phyloP scores from a whole-genome alignment of 2,888 invertebrate species.

The Globia sparganii region DNA sequence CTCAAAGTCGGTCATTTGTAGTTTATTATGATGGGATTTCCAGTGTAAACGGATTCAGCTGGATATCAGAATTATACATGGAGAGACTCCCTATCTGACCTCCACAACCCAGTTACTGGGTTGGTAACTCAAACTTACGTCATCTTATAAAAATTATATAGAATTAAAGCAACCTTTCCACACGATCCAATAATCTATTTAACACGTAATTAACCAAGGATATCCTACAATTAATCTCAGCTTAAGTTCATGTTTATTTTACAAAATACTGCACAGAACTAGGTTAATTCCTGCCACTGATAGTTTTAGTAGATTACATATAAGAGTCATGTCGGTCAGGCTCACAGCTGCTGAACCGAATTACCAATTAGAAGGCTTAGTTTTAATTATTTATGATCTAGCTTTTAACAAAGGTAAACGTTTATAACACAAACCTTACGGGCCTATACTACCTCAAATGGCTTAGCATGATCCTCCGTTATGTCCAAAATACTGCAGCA shows the following conservation, averaged over 20 bases:
- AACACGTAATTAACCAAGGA: slow-evolving; percentile 13
- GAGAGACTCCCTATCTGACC: not conserved
- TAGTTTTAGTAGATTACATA: slow-evolving; percentile 19
- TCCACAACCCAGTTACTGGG: not conserved
- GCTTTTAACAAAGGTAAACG: not conserved
- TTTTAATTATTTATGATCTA: slow-evolving; percentile 7
- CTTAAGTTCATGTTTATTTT: slow-evolving; percentile 18
- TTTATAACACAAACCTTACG: not conserved
- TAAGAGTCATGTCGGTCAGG: not conserved
- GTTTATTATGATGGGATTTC: too few relatives aligned
- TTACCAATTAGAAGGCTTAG: not conserved
- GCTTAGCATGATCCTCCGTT: too few relatives aligned
- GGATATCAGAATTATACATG: not conserved
- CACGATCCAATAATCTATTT: not conserved
- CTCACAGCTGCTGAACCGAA: slow-evolving; percentile 21
- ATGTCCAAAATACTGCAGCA: too few relatives aligned
- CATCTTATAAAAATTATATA: not conserved
- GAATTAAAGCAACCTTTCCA: not conserved
- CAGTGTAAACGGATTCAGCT: too few relatives aligned
- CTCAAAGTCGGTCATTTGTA: too few relatives aligned
- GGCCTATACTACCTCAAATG: too few relatives aligned
- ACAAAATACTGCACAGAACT: slow-evolving; percentile 20
- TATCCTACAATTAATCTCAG: slow-evolving; percentile 23
- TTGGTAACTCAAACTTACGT: too few relatives aligned
- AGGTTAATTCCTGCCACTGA: slow-evolving; percentile 33